phyloP scores from a whole-genome alignment of 2,888 invertebrate species.

The Dioctria rufipes region DNA sequence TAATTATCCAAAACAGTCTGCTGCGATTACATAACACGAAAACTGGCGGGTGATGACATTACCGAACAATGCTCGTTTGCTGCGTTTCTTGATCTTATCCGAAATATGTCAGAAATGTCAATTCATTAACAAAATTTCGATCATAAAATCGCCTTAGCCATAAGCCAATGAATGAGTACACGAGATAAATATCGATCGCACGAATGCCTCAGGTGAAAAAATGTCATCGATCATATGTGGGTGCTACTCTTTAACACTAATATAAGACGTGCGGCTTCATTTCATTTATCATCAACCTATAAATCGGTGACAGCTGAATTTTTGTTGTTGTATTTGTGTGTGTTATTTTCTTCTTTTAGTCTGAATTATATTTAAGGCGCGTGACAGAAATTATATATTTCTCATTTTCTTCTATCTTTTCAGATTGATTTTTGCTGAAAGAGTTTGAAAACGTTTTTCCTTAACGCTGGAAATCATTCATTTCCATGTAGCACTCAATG shows the following conservation, averaged over 20 bases:
- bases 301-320: too few relatives aligned
- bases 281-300: neutral
- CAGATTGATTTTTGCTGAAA: constrained; percentile 5
- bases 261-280: constrained; percentile 9
- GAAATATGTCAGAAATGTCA: constrained; percentile 17
- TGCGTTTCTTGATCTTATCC: neutral
- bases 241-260: constrained; percentile 12
- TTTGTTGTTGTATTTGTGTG: too few relatives aligned
- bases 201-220: too few relatives aligned
- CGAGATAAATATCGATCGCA: too few relatives aligned
- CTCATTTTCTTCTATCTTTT: neutral
- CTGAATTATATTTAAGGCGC: constrained; percentile 1
- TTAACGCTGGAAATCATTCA: neutral
- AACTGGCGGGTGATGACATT: neutral
- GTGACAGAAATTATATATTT: neutral
- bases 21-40: neutral
- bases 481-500: constrained; percentile 17
- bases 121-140: constrained; percentile 19
- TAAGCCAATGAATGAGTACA: too few relatives aligned
- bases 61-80: neutral
- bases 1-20: constrained; percentile 23
- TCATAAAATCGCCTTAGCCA: neutral
- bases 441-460: constrained; percentile 4
- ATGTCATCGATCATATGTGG: neutral
- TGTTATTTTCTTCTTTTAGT: constrained; percentile 5